Conservation (phyloP, 2,113 vertebrate genomes). For the Tamias sibiricus region DNA sequence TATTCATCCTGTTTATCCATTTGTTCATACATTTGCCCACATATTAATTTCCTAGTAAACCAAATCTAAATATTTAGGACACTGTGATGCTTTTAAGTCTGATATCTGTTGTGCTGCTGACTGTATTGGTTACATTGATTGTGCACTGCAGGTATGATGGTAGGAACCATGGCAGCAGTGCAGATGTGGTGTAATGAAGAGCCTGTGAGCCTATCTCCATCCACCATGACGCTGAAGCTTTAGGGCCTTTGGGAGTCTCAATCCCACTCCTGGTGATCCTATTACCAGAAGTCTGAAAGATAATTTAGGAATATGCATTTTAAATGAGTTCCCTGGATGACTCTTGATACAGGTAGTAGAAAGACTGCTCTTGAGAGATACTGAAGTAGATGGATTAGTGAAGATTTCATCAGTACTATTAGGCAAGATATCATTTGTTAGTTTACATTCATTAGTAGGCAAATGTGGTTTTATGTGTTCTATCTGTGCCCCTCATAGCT, state of each 20-base stretch:
- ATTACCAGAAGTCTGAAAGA: background rate
- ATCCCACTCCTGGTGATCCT: background rate
- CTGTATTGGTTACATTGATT: background rate
- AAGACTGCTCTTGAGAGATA: constrained; percentile 18
- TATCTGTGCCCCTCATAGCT: background rate
- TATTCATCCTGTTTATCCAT: background rate
- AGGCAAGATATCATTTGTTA: background rate
- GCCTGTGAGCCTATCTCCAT: background rate
- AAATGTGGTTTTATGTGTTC: background rate
- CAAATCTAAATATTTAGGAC: background rate
- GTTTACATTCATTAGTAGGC: background rate
- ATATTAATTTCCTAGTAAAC: background rate
- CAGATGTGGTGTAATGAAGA: background rate
- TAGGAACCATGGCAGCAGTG: background rate
- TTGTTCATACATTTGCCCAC: background rate
- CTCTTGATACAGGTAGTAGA: background rate
- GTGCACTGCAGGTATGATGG: background rate
- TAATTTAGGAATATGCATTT: background rate
- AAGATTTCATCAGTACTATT: background rate
- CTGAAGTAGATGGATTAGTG: background rate
- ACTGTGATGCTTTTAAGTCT: background rate
- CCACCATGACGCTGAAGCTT: background rate
- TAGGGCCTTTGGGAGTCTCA: background rate
- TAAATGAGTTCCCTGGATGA: background rate
- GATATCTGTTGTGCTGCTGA: background rate